These are phyloP conservation scores for Drosophila hawaiiensis DNA, from an alignment of 2,888 invertebrate genomes.

Conservation along the genomic window DNA sequence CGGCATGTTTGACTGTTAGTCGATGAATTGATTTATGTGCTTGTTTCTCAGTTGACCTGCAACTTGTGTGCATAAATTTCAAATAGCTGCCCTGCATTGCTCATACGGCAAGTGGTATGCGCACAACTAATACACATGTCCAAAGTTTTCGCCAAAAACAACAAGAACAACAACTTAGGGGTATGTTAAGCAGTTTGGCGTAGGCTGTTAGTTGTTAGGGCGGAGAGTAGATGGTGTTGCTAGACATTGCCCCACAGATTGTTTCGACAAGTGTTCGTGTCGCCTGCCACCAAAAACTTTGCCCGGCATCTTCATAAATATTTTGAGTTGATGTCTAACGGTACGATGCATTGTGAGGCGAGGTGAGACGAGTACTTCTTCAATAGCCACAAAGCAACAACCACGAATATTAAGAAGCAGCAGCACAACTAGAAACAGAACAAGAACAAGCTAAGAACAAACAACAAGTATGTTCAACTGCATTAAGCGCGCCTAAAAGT, in stretches of 20 bases:
- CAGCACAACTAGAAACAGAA: neutral
- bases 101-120: slow-evolving; percentile 39
- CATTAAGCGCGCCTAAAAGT: slow-evolving; percentile 59
- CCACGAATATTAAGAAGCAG: neutral
- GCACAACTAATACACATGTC: slow-evolving; percentile 52
- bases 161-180: slow-evolving; percentile 1
- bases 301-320: slow-evolving; percentile 71
- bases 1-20: slow-evolving; percentile 30
- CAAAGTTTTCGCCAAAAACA: slow-evolving; percentile 36
- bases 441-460: slow-evolving; percentile 22
- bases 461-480: slow-evolving; percentile 48
- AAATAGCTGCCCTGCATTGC: slow-evolving; percentile 34
- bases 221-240: slow-evolving; percentile 20
- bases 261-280: slow-evolving; percentile 74
- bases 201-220: neutral
- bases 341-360: slow-evolving; percentile 22
- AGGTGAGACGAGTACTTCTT: slow-evolving; percentile 6
- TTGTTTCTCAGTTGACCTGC: slow-evolving; percentile 74
- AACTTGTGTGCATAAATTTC: slow-evolving; percentile 76
- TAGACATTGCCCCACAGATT: slow-evolving; percentile 58
- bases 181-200: neutral
- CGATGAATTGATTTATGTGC: slow-evolving; percentile 77
- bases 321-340: slow-evolving; percentile 67
- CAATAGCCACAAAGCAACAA: slow-evolving; percentile 19
- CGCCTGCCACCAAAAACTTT: slow-evolving; percentile 63